A percentile compares a stretch with the other conserved stretches of the same genome.
Conservation (phyloP, 1,140 invertebrate genomes). For the Wiebesia pumilae region DNA sequence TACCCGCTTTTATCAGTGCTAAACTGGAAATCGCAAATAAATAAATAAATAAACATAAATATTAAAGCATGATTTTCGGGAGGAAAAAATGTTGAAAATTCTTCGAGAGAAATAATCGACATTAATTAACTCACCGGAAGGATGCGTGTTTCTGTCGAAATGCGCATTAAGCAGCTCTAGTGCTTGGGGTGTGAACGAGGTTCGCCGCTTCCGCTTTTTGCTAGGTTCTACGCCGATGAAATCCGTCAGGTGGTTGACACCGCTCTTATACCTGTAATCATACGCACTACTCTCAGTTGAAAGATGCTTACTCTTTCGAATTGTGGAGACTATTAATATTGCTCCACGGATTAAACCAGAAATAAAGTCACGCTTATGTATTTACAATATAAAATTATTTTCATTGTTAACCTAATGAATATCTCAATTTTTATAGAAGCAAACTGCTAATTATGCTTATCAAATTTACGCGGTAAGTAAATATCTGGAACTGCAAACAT, state of each 20-base stretch:
- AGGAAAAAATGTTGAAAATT: neutral
- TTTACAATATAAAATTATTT: too few relatives aligned
- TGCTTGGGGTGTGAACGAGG: slow-evolving; percentile 97
- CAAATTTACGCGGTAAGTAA: too few relatives aligned
- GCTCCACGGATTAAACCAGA: neutral
- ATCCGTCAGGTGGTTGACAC: slow-evolving; percentile 93
- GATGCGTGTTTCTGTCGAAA: slow-evolving; percentile 98
- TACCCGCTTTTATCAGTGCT: too few relatives aligned
- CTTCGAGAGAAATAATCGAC: slow-evolving; percentile 15
- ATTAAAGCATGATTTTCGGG: neutral
- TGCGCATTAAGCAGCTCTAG: slow-evolving; percentile 95
- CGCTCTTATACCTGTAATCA: slow-evolving; percentile 89
- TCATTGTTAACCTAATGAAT: too few relatives aligned
- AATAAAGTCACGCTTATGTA: neutral
- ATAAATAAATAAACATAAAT: neutral
- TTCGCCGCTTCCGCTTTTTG: slow-evolving; percentile 96
- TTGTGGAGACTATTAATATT: neutral
- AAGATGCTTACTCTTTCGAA: slow-evolving; percentile 52
- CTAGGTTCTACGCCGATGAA: slow-evolving; percentile 97
- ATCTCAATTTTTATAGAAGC: too few relatives aligned
- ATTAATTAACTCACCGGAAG: slow-evolving; percentile 85
- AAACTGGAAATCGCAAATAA: neutral
- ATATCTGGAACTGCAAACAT: too few relatives aligned
- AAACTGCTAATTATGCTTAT: too few relatives aligned
- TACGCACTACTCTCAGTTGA: slow-evolving; percentile 71